A percentile compares a stretch with the other conserved stretches of the same genome.
phyloP scores from a whole-genome alignment of 2,113 vertebrate genomes.

The Ahaetulla prasina region DNA sequence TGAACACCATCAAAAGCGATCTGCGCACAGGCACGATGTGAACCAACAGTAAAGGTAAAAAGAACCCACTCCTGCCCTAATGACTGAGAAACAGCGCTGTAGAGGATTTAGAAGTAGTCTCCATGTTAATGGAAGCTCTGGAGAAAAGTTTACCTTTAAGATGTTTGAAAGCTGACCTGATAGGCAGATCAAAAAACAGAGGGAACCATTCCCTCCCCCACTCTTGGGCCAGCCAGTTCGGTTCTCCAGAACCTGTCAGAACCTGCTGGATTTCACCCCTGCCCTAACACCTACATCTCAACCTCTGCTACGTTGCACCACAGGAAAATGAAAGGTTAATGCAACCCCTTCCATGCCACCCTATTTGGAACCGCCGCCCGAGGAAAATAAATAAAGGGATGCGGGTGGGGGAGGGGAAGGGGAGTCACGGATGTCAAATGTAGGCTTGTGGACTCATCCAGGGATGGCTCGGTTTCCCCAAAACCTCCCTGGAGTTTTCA shows the following conservation, averaged over 20 bases:
- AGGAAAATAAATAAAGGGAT: not conserved
- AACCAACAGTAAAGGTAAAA: no score
- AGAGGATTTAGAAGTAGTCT: not conserved
- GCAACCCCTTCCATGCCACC: not conserved
- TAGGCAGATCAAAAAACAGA: not conserved
- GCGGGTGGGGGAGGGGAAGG: no score
- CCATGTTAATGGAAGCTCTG: not conserved
- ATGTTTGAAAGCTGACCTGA: not conserved
- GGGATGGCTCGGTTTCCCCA: slow-evolving; percentile 63
- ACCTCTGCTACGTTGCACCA: not conserved
- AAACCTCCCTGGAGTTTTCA: slow-evolving; percentile 48
- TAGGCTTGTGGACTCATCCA: slow-evolving; percentile 17
- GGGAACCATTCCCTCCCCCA: no score
- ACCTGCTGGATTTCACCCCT: no score
- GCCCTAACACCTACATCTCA: no score
- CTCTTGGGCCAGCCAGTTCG: no score
- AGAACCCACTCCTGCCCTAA: no score
- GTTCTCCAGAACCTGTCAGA: not conserved
- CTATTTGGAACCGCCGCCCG: not conserved
- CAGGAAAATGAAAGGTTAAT: not conserved
- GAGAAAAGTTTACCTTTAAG: not conserved
- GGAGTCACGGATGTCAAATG: slow-evolving; percentile 41
- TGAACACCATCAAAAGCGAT: no score
- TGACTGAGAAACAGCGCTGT: not conserved
- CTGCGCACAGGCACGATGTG: no score